These are phyloP conservation scores for Cotesia vestalis DNA, from an alignment of 1,140 invertebrate species.

Conservation along the genomic window DNA sequence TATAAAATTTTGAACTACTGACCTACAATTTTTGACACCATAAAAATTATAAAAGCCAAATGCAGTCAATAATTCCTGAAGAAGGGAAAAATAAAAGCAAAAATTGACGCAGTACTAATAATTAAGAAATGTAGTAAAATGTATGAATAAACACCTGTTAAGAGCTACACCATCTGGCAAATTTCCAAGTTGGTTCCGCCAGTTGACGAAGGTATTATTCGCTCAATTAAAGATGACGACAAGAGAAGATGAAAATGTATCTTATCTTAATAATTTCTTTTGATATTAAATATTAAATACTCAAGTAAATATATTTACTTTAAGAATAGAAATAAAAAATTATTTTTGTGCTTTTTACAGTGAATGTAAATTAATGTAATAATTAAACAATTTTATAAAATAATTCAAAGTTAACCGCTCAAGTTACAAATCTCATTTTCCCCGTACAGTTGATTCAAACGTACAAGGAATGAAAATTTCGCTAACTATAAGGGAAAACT, in stretches of 20 bases:
- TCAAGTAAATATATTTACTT: not conserved
- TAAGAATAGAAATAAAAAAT: too few species aligned
- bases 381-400: too few species aligned
- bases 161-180: conserved; percentile 28
- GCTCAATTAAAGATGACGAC: conserved; percentile 24
- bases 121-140: conserved; percentile 30
- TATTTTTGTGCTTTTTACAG: too few species aligned
- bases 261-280: conserved; percentile 2
- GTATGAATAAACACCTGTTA: conserved; percentile 32
- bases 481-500: not conserved
- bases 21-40: too few species aligned
- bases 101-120: conserved; percentile 1
- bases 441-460: not conserved
- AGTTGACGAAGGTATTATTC: conserved; percentile 23
- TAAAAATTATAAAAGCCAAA: too few species aligned
- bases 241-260: conserved; percentile 11
- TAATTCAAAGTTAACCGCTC: too few species aligned
- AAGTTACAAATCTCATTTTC: too few species aligned
- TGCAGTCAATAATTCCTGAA: too few species aligned
- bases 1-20: too few species aligned
- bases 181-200: conserved; percentile 26
- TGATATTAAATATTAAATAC: not conserved
- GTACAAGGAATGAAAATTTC: not conserved
- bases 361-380: too few species aligned
- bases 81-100: too few species aligned